Evolutionary conservation across 2,797 vertebrate species (phyloP), one percentile per base, ranked within the genome.

Genomic region (Synanceia verrucosa): DNA sequence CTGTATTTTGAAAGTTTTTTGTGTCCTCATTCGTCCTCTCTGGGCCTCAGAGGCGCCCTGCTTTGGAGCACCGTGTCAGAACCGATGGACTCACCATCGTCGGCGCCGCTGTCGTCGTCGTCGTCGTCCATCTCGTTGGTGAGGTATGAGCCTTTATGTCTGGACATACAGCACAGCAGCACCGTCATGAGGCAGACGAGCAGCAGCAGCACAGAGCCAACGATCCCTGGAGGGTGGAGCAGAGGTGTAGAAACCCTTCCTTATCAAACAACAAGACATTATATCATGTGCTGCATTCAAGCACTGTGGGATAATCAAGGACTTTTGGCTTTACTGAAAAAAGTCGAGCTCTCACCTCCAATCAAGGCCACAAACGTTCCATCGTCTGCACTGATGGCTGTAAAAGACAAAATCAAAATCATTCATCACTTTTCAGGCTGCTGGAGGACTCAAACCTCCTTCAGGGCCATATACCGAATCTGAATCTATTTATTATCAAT

Each of bases 91-190:
- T 95, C 94, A 0, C 93, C 91, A 26, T 94, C 93, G 63, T 95
- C 94, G 0, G 66, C 29, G 0, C 59, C 65, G 0, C 18, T 23
- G 1, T 57, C 21, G 0, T 34, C 46, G 2, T 62, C 61, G 1
- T 41, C 92, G 18, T 93, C 93, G 69, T 95, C 95, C 66, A 75
- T 91, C 89, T 98, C 96, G 0, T 96, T 94, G 81, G 96, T 98
- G 83, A 84, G 79, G 79, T 98, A 99, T 0, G 94, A 95, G 68
- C 97, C 96, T 83, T 96, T 97, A 11, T 95, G 93, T 75, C 93
- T 87, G 87, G 89, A 94, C 77, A 92, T 41, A 74, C 90, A 94
- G 28, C 91, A 86, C 1, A 96, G 71, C 76, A 95, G 50, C 76
- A 95, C 65, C 0, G 88, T 23, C 2, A 90, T 34, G 2, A 94